Evolutionary conservation across 2,113 vertebrate genomes (phyloP).

Genomic region (Calonectris borealis): DNA sequence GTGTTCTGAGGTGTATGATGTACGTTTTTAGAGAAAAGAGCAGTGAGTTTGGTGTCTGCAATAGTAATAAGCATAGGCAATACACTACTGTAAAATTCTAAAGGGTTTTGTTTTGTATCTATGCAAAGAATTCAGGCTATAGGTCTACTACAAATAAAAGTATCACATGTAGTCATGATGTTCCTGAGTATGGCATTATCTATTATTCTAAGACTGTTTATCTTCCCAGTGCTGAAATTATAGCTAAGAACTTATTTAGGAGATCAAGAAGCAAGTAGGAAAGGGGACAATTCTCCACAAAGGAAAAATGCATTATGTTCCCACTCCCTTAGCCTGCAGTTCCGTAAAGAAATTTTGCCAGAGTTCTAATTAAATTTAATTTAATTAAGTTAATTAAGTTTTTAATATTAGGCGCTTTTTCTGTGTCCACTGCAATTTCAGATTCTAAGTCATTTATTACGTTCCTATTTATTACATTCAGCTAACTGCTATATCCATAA

Average conservation of each 20-base stretch:
- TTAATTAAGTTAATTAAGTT: not conserved
- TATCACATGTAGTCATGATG: not conserved
- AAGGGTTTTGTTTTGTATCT: not conserved
- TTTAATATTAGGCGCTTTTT: not conserved
- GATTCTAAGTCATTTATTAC: not conserved
- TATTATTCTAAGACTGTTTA: not conserved
- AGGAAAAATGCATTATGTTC: not conserved
- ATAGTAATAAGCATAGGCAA: not conserved
- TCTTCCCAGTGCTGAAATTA: not conserved
- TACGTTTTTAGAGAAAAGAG: not conserved
- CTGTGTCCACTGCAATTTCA: not conserved
- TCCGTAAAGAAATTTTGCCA: not conserved
- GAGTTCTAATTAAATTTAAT: not conserved
- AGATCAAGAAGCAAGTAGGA: not conserved
- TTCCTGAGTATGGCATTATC: not conserved
- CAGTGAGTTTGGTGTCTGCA: not conserved
- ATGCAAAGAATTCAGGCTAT: not conserved
- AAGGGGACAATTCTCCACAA: not conserved
- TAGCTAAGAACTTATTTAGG: not conserved
- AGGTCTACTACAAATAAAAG: not conserved
- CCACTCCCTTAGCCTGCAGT: not conserved
- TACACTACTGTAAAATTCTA: not conserved
- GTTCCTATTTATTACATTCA: not conserved
- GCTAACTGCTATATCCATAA: not conserved
- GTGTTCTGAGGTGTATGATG: not conserved